A percentile compares a stretch with the other conserved stretches of the same genome.
Evolutionary conservation across 2,888 invertebrate genomes (phyloP).

Genomic region (Deilephila porcellus): DNA sequence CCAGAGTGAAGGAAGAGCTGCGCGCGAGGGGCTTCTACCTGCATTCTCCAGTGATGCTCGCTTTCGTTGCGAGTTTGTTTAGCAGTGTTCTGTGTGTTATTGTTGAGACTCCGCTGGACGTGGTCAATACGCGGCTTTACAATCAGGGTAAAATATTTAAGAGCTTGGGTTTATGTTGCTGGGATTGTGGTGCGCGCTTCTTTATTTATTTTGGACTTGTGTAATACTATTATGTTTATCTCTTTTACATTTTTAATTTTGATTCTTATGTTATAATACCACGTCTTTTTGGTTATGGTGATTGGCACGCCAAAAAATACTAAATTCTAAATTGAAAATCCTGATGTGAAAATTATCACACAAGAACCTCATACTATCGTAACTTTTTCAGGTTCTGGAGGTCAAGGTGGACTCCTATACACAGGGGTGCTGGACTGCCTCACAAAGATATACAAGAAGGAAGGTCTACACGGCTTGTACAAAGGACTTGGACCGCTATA

Average conservation of each 20-base stretch:
- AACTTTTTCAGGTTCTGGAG: constrained; percentile 83
- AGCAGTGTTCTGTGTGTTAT: constrained; percentile 90
- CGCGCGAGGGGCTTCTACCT: constrained; percentile 65
- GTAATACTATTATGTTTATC: neutral
- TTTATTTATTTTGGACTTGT: neutral
- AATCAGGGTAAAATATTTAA: constrained; percentile 89
- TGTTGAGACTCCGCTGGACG: constrained; percentile 94
- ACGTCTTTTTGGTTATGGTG: constrained; percentile 6
- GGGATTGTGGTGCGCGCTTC: constrained; percentile 12
- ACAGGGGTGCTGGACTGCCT: constrained; percentile 90
- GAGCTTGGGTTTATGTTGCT: constrained; percentile 27
- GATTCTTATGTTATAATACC: neutral
- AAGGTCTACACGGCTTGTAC: constrained; percentile 91
- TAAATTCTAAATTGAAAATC: constrained; percentile 6
- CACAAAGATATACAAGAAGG: constrained; percentile 89
- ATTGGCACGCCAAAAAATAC: neutral
- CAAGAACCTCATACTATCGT: constrained; percentile 26
- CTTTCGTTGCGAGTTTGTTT: constrained; percentile 89
- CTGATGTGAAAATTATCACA: neutral
- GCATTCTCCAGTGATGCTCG: constrained; percentile 85
- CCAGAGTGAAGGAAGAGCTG: constrained; percentile 70
- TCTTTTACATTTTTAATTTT: neutral
- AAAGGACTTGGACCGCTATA: constrained; percentile 91
- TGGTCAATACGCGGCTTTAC: constrained; percentile 93
- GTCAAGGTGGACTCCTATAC: constrained; percentile 87